Evolutionary conservation across 2,113 vertebrate genomes (phyloP).

Genomic region (Brachionichthys hirsutus): DNA sequence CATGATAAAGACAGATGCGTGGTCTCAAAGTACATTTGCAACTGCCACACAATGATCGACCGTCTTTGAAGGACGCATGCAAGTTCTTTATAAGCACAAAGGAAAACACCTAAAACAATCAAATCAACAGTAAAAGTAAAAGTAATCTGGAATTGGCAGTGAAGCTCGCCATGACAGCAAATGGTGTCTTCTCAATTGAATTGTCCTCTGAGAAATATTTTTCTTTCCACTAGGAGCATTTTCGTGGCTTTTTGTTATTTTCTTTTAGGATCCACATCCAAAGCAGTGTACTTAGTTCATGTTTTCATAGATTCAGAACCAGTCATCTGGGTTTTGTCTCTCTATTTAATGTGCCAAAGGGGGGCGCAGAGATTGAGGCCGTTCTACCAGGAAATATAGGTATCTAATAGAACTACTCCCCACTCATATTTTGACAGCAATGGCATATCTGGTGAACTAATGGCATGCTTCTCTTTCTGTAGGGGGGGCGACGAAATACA

Average conservation of each 20-base stretch:
- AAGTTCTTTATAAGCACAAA: constrained; percentile 6
- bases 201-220: constrained; percentile 64
- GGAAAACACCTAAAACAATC: constrained; percentile 10
- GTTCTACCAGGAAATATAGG: constrained; percentile 64
- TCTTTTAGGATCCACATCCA: constrained; percentile 73
- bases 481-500: constrained; percentile 45
- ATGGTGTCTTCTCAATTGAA: constrained; percentile 56
- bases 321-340: constrained; percentile 76
- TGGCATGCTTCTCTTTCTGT: constrained; percentile 63
- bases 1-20: constrained; percentile 65
- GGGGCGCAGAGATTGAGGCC: constrained; percentile 49
- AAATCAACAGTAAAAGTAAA: background rate
- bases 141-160: background rate
- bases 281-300: constrained; percentile 71
- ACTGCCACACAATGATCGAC: constrained; percentile 14
- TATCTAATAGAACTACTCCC: constrained; percentile 69
- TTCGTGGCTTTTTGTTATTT: constrained; percentile 75
- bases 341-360: constrained; percentile 61
- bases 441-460: constrained; percentile 66
- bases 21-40: constrained; percentile 36
- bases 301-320: constrained; percentile 72
- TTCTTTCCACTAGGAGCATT: constrained; percentile 59
- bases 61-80: constrained; percentile 17
- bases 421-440: constrained; percentile 65
- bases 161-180: constrained; percentile 38